Evolutionary conservation across 1,140 invertebrate species (phyloP).

Genomic region (Whitmania pigra): DNA sequence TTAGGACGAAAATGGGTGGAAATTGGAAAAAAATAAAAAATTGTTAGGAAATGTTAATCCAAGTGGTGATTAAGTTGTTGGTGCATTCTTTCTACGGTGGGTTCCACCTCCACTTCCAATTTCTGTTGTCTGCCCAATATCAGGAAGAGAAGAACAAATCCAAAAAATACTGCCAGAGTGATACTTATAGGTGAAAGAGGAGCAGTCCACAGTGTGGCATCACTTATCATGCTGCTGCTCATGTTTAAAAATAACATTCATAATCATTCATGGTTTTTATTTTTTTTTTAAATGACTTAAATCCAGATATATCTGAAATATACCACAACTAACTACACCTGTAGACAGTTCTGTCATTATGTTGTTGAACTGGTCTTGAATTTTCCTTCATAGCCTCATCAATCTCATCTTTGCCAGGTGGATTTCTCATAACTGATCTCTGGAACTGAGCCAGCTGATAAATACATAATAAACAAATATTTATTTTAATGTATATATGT

Average conservation of each 20-base stretch:
- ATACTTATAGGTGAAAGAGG: conserved; percentile 12
- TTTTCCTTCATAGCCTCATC: conserved; percentile 7
- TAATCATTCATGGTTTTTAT: no score
- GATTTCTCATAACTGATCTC: conserved; percentile 3
- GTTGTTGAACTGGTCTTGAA: conserved; percentile 12
- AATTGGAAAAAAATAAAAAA: no score
- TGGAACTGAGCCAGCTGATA: conserved; percentile 12
- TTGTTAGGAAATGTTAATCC: no score
- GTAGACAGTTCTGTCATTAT: conserved; percentile 15
- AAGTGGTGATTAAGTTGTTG: no score
- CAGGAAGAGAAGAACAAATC: conserved; percentile 14
- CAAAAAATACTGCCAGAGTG: conserved; percentile 11
- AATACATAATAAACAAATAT: not conserved
- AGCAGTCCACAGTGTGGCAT: conserved; percentile 13
- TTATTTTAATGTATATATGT: not conserved
- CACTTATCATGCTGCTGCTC: conserved; percentile 9
- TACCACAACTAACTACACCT: no score
- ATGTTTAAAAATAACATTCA: no score
- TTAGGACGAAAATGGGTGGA: no score
- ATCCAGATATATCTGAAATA: no score
- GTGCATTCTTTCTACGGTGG: no score
- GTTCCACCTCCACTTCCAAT: not conserved
- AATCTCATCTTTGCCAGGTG: not conserved
- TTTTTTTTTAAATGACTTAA: no score
- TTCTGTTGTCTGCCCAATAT: conserved; percentile 9